Evolutionary conservation across 1,140 invertebrate genomes (phyloP).

Genomic region (Drosophila parabipectinata): DNA sequence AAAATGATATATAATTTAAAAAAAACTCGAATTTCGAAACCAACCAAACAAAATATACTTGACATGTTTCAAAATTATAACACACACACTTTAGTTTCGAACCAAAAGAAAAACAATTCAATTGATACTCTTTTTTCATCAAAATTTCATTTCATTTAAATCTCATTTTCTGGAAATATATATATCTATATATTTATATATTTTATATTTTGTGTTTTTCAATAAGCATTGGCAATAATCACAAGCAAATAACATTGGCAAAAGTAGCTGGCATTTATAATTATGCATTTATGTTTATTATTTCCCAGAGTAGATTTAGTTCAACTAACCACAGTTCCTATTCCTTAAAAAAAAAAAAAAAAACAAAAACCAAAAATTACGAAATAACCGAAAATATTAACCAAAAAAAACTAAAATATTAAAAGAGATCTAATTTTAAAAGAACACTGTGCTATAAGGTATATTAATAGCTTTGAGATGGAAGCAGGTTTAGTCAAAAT

Average conservation of each 20-base stretch:
- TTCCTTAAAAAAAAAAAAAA: neutral
- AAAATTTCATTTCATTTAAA: slow-evolving; percentile 16
- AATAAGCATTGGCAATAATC: slow-evolving; percentile 35
- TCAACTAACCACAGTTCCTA: slow-evolving; percentile 24
- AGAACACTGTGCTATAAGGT: slow-evolving; percentile 15
- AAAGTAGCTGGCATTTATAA: slow-evolving; percentile 44
- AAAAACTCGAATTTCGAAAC: no score
- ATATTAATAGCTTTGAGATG: no score
- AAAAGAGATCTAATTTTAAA: neutral
- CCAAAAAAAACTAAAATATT: slow-evolving; percentile 19
- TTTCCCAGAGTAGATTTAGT: slow-evolving; percentile 44
- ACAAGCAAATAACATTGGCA: slow-evolving; percentile 45
- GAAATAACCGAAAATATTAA: slow-evolving; percentile 17
- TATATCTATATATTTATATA: neutral
- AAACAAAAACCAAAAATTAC: neutral
- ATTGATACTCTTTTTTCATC: slow-evolving; percentile 1
- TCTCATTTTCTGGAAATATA: slow-evolving; percentile 12
- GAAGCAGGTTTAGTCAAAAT: no score
- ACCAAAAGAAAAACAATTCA: neutral
- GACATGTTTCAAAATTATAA: slow-evolving; percentile 41
- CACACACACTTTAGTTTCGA: neutral
- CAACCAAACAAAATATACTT: slow-evolving; percentile 8
- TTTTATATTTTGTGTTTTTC: neutral
- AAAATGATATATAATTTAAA: neutral
- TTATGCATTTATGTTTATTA: slow-evolving; percentile 32